Conservation (phyloP, 2,113 vertebrate species). For the Speoplatyrhinus poulsoni region DNA sequence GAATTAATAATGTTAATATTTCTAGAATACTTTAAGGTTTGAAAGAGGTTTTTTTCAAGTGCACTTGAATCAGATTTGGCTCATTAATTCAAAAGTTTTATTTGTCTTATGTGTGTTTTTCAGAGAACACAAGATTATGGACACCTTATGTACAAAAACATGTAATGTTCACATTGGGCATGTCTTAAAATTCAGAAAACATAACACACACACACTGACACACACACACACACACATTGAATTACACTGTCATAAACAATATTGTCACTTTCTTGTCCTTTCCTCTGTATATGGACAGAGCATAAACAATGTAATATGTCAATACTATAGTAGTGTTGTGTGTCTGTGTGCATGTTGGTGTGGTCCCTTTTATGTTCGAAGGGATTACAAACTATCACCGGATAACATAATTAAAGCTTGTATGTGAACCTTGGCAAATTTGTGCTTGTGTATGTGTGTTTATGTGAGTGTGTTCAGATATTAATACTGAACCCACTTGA, state of each 20-base stretch:
- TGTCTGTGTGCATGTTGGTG: neutral
- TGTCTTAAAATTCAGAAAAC: neutral
- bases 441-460: neutral
- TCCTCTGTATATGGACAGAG: neutral
- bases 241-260: neutral
- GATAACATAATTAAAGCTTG: slow-evolving; percentile 65
- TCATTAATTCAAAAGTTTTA: no score
- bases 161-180: neutral
- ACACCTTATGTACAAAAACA: neutral
- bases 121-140: no score
- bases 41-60: no score
- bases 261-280: neutral
- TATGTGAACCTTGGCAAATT: neutral
- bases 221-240: neutral
- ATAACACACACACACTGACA: slow-evolving; percentile 5
- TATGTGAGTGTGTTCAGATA: neutral
- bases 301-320: slow-evolving; percentile 9
- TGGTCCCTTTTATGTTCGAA: slow-evolving; percentile 34
- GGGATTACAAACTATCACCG: slow-evolving; percentile 63
- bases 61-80: no score
- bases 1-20: no score
- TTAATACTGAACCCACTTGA: no score
- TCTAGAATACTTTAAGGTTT: no score
- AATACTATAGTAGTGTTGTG: neutral
- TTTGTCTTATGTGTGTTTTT: no score